These are phyloP conservation scores for Dicyrtoma fusca DNA, from an alignment of 2,888 invertebrate genomes.

Conservation along the genomic window DNA sequence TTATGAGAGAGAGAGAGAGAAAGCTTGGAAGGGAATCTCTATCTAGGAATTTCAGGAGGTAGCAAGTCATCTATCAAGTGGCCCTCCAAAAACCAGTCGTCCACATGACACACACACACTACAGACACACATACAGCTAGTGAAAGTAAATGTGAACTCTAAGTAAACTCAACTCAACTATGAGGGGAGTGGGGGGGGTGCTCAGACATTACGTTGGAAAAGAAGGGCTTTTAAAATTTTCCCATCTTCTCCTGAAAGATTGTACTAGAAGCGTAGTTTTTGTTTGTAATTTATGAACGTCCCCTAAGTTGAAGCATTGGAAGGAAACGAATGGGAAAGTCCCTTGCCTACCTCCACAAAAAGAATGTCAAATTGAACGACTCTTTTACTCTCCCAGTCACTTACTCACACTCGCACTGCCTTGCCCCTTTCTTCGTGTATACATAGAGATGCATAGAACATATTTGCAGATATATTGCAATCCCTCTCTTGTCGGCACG, in stretches of 20 bases:
- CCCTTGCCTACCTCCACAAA: background rate
- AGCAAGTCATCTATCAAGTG: conserved; percentile 15
- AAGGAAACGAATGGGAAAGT: background rate
- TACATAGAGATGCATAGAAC: no score
- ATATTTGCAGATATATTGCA: no score
- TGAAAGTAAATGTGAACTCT: no score
- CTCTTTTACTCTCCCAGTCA: no score
- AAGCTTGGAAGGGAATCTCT: conserved; percentile 5
- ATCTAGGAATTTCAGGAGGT: conserved; percentile 19
- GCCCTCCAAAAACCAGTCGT: background rate
- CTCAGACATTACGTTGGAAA: no score
- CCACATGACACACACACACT: background rate
- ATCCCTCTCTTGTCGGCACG: no score
- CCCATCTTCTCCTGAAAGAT: background rate
- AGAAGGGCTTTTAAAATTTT: no score
- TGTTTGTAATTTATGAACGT: background rate
- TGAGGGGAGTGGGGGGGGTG: no score
- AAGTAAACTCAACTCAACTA: no score
- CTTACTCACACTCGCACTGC: no score
- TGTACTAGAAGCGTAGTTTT: background rate
- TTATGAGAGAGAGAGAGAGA: conserved; percentile 9
- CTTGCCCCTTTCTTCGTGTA: no score
- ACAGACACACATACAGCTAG: background rate
- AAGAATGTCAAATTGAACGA: background rate
- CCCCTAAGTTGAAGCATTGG: background rate